Conservation (phyloP, 1,140 invertebrate genomes). For the Panulirus ornatus region DNA sequence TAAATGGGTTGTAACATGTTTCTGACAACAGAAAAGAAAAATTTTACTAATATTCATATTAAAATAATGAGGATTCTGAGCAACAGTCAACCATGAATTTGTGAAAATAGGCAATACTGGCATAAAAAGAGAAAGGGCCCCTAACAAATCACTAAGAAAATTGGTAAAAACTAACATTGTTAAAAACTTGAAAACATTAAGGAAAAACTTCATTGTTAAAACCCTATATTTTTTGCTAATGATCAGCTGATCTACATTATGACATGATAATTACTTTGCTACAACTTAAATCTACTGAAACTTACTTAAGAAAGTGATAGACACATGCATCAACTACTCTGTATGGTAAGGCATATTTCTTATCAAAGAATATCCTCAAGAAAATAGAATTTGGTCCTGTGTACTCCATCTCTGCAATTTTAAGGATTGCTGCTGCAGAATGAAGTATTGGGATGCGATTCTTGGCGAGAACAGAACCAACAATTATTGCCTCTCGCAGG, state of each 20-base stretch:
- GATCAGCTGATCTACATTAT: not conserved
- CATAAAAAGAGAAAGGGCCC: no score
- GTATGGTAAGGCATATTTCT: constrained; percentile 98
- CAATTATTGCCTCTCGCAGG: constrained; percentile 95
- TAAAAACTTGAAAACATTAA: no score
- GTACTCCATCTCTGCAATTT: constrained; percentile 99
- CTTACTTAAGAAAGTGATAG: constrained; percentile 93
- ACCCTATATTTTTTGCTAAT: no score
- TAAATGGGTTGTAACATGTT: no score
- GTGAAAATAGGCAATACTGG: no score
- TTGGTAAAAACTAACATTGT: no score
- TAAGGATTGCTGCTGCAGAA: constrained; percentile 95
- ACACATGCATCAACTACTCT: constrained; percentile 97
- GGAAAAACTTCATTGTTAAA: no score
- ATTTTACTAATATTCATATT: no score
- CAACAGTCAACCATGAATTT: no score
- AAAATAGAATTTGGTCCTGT: constrained; percentile 98
- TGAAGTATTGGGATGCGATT: constrained; percentile 98
- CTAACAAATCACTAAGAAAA: no score
- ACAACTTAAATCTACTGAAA: constrained; percentile 20
- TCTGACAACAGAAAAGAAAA: no score
- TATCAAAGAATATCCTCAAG: constrained; percentile 95
- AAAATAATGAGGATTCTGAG: no score
- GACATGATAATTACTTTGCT: not conserved
- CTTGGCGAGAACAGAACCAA: constrained; percentile 93